A percentile compares a stretch with the other conserved stretches of the same genome.
These are phyloP conservation scores for Eulimnadia texana DNA, from an alignment of 1,140 invertebrate species.

Conservation along the genomic window DNA sequence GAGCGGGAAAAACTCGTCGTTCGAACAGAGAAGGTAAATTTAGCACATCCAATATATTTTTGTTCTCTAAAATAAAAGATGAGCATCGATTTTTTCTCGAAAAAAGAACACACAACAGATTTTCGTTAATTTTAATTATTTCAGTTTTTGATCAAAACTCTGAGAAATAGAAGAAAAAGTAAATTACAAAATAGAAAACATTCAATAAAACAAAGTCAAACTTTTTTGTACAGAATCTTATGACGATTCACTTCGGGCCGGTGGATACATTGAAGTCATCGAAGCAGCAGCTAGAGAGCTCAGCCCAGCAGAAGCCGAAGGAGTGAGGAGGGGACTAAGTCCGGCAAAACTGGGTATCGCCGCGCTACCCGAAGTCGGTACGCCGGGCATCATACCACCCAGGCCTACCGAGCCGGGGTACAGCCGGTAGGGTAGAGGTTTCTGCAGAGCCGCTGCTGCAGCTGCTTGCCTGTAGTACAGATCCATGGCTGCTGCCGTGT, in stretches of 20 bases:
- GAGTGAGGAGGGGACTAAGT: conserved; percentile 4
- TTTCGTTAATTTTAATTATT: too few relatives aligned
- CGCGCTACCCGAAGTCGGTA: neutral
- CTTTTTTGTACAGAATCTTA: neutral
- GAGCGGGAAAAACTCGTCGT: too few relatives aligned
- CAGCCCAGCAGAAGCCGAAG: conserved; percentile 15
- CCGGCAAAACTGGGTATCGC: neutral
- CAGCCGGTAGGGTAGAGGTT: conserved; percentile 63
- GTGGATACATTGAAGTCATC: neutral
- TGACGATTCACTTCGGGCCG: neutral
- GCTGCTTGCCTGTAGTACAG: conserved; percentile 64
- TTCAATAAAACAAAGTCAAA: neutral
- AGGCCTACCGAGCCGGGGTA: conserved; percentile 19
- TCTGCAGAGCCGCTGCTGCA: conserved; percentile 63
- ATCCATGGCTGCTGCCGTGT: conserved; percentile 41
- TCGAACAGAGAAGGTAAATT: neutral
- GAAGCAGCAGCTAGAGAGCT: conserved; percentile 13
- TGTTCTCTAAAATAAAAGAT: neutral
- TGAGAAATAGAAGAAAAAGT: neutral
- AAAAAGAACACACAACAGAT: too few relatives aligned
- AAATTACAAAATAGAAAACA: neutral
- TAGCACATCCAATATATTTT: conserved; percentile 1
- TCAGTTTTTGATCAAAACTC: too few relatives aligned
- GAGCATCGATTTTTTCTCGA: too few relatives aligned
- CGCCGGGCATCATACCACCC: neutral